These are phyloP conservation scores for Centruroides sculpturatus DNA, from an alignment of 1,140 invertebrate species.

Conservation along the genomic window DNA sequence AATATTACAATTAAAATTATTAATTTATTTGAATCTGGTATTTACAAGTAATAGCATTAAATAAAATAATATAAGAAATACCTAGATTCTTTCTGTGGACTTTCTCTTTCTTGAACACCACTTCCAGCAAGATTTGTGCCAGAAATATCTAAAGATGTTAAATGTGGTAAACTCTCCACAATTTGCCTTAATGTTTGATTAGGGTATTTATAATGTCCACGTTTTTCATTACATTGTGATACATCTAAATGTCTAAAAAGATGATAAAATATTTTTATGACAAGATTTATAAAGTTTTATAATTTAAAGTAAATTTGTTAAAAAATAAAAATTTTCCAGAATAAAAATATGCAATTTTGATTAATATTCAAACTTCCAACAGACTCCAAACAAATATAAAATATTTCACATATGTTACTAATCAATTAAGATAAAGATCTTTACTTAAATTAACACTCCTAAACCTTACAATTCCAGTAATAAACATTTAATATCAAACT, in stretches of 20 bases:
- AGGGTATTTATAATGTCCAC: slow-evolving; percentile 46
- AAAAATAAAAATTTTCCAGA: background rate
- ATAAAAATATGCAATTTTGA: background rate
- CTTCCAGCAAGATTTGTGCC: slow-evolving; percentile 68
- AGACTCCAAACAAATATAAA: too few relatives aligned
- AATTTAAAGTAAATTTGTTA: background rate
- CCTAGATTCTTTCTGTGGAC: background rate
- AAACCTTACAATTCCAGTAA: too few relatives aligned
- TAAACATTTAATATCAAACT: too few relatives aligned
- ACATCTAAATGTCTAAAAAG: slow-evolving; percentile 61
- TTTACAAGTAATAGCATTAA: too few relatives aligned
- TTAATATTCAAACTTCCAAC: too few relatives aligned
- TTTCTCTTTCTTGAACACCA: slow-evolving; percentile 5
- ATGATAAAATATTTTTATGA: slow-evolving; percentile 5
- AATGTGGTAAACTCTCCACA: slow-evolving; percentile 50
- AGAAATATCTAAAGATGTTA: slow-evolving; percentile 76
- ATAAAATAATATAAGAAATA: background rate
- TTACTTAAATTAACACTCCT: too few relatives aligned
- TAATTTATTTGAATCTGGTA: too few relatives aligned
- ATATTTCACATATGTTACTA: too few relatives aligned
- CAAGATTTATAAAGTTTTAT: background rate
- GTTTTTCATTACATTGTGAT: slow-evolving; percentile 46
- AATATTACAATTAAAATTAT: too few relatives aligned
- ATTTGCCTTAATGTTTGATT: slow-evolving; percentile 49
- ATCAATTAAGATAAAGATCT: too few relatives aligned